Conservation (phyloP, 2,888 invertebrate species). For the Leptarthrus brevirostris region DNA sequence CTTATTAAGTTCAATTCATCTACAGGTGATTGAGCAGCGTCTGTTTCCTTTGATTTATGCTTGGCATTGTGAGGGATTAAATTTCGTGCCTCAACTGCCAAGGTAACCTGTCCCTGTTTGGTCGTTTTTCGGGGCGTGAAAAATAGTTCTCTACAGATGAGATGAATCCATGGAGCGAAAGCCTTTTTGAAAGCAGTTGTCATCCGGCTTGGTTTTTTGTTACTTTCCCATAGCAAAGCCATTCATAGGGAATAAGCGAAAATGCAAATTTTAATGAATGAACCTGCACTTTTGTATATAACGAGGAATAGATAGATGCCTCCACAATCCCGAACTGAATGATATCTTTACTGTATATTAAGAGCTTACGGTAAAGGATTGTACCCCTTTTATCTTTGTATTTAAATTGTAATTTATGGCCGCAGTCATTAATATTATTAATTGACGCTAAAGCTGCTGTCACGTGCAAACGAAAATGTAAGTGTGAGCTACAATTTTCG, state of each 20-base stretch:
- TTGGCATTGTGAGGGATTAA: conserved; percentile 7
- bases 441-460: conserved; percentile 43
- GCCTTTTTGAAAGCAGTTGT: neutral
- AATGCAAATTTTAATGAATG: conserved; percentile 47
- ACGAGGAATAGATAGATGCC: neutral
- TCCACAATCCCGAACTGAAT: neutral
- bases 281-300: conserved; percentile 3
- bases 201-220: conserved; percentile 17
- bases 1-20: conserved; percentile 29
- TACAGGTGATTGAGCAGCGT: conserved; percentile 39
- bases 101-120: neutral
- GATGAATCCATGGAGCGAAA: neutral
- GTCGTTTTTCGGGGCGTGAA: neutral
- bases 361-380: conserved; percentile 24
- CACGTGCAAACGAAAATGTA: conserved; percentile 7
- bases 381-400: conserved; percentile 10
- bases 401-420: conserved; percentile 43
- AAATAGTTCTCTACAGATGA: neutral
- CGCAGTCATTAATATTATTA: conserved; percentile 41
- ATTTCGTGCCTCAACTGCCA: conserved; percentile 10
- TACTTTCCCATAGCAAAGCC: neutral
- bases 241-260: conserved; percentile 6
- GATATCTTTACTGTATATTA: conserved; percentile 26
- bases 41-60: conserved; percentile 15
- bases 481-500: neutral